Percentiles rank a stretch among this genome's conserved stretches.
phyloP scores from a whole-genome alignment of 1,140 invertebrate genomes.

The Oedothorax gibbosus region DNA sequence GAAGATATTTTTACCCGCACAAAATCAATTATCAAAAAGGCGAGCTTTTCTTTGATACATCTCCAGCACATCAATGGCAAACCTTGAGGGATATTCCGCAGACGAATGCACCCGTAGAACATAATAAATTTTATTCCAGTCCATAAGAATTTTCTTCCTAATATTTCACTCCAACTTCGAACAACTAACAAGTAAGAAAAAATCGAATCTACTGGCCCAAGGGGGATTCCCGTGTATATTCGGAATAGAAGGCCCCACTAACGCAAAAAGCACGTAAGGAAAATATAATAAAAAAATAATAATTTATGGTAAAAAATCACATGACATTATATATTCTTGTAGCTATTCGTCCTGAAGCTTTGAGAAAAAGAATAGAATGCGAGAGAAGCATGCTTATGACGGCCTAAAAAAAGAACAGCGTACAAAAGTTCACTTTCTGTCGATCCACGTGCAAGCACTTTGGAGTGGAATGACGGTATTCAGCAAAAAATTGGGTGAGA shows the following conservation, averaged over 20 bases:
- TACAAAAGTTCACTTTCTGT: slow-evolving; percentile 37
- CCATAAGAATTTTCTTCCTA: slow-evolving; percentile 27
- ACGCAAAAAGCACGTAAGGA: slow-evolving; percentile 38
- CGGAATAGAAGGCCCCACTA: slow-evolving; percentile 14
- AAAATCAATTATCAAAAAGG: not conserved
- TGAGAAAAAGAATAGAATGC: slow-evolving; percentile 17
- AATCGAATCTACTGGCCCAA: not conserved
- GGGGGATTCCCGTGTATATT: not conserved
- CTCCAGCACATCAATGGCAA: not conserved
- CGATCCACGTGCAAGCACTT: slow-evolving; percentile 29
- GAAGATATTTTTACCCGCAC: not conserved
- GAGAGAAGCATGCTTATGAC: not conserved
- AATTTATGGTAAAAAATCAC: not conserved
- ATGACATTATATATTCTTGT: slow-evolving; percentile 39
- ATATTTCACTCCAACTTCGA: slow-evolving; percentile 22
- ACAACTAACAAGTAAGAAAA: slow-evolving; percentile 11
- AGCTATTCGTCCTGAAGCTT: slow-evolving; percentile 17
- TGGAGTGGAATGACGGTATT: slow-evolving; percentile 30
- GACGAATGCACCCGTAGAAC: not conserved
- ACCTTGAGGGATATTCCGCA: not conserved
- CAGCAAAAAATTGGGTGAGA: slow-evolving; percentile 28
- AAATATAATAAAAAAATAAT: slow-evolving; percentile 12
- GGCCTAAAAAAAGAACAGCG: not conserved
- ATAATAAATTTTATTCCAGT: slow-evolving; percentile 15
- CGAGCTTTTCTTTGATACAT: not conserved